phyloP scores from a whole-genome alignment of 2,797 vertebrate genomes.

The Knipowitschia caucasica region DNA sequence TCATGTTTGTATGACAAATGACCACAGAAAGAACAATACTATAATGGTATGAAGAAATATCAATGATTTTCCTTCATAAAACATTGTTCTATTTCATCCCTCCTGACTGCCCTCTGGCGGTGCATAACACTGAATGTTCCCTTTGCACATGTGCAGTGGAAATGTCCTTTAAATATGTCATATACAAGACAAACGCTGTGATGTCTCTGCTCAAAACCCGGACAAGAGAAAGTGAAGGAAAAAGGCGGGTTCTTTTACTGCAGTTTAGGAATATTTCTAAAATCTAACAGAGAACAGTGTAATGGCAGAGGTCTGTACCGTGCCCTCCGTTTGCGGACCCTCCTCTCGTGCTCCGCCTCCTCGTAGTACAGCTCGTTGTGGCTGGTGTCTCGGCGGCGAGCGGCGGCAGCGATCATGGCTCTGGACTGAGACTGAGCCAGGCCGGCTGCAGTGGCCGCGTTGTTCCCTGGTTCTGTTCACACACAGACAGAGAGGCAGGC shows the following conservation, averaged over 20 bases:
- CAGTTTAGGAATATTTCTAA: background rate
- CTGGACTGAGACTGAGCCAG: constrained; percentile 82
- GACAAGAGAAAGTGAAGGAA: background rate
- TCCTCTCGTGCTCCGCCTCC: constrained; percentile 90
- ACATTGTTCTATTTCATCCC: too few relatives aligned
- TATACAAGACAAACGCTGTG: too few relatives aligned
- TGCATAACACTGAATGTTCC: too few relatives aligned
- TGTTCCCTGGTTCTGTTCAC: constrained; percentile 79
- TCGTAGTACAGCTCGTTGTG: constrained; percentile 97
- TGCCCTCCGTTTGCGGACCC: constrained; percentile 86
- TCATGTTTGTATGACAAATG: too few relatives aligned
- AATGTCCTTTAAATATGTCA: too few relatives aligned
- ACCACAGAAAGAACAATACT: too few relatives aligned
- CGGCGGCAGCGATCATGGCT: constrained; percentile 88
- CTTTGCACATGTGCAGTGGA: too few relatives aligned
- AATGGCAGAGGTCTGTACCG: constrained; percentile 69
- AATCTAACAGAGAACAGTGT: background rate
- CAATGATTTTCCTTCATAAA: too few relatives aligned
- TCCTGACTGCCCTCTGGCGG: too few relatives aligned
- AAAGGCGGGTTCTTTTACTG: background rate
- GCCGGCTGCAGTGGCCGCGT: constrained; percentile 68
- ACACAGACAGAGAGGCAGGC: background rate
- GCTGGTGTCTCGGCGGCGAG: constrained; percentile 85
- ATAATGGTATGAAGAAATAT: too few relatives aligned
- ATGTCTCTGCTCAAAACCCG: too few relatives aligned